phyloP scores from a whole-genome alignment of 2,888 invertebrate species.

The Pollenia labialis region DNA sequence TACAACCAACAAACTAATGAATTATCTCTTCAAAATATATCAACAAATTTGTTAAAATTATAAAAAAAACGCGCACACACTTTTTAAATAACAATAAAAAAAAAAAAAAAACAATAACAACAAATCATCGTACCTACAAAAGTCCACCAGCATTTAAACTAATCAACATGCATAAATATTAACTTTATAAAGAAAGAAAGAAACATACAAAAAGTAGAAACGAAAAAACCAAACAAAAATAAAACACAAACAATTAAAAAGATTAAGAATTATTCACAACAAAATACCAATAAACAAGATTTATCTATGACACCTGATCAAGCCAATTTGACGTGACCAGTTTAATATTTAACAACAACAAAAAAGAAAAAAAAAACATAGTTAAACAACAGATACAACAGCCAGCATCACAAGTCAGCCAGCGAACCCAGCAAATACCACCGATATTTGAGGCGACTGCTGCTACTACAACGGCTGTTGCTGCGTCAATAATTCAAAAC shows the following conservation, averaged over 20 bases:
- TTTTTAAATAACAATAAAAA: constrained; percentile 21
- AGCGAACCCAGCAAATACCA: constrained; percentile 28
- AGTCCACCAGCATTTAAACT: neutral
- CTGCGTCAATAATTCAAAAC: constrained; percentile 32
- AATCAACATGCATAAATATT: neutral
- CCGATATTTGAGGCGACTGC: neutral
- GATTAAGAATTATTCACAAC: constrained; percentile 61
- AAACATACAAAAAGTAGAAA: neutral
- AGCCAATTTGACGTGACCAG: constrained; percentile 66
- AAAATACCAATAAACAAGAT: constrained; percentile 68
- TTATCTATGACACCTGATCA: constrained; percentile 73
- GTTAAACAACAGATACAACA: constrained; percentile 1
- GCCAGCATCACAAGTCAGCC: constrained; percentile 18
- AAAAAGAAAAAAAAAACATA: constrained; percentile 16
- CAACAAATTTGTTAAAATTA: constrained; percentile 48
- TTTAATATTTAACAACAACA: constrained; percentile 44
- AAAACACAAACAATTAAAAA: constrained; percentile 26
- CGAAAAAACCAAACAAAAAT: neutral
- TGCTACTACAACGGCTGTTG: constrained; percentile 5
- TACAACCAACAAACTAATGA: constrained; percentile 21
- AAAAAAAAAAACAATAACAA: neutral
- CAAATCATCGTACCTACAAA: neutral
- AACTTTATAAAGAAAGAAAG: constrained; percentile 7
- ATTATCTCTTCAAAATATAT: constrained; percentile 39
- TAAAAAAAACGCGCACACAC: neutral